These are phyloP conservation scores for Atta texana DNA, from an alignment of 1,140 invertebrate species.

Conservation along the genomic window DNA sequence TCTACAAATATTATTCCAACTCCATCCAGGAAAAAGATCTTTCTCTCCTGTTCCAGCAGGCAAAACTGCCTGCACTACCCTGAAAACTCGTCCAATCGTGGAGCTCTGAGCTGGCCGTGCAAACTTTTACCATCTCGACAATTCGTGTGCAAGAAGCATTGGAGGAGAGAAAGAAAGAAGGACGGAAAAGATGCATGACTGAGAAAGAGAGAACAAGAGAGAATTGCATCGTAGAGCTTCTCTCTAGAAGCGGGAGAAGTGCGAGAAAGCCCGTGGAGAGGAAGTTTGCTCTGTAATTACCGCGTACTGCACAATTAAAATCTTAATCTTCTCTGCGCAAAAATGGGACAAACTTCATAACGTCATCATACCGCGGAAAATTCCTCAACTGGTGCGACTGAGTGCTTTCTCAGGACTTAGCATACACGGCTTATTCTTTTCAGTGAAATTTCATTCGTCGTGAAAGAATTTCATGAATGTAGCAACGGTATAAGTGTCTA, in stretches of 20 bases:
- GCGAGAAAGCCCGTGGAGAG: conserved; percentile 53
- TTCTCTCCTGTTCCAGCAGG: conserved; percentile 24
- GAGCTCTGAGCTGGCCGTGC: conserved; percentile 55
- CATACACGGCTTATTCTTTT: conserved; percentile 12
- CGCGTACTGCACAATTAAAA: conserved; percentile 77
- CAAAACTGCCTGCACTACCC: conserved; percentile 53
- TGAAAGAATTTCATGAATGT: conserved; percentile 59
- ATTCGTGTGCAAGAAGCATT: conserved; percentile 24
- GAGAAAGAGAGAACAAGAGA: conserved; percentile 7
- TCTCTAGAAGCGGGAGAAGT: conserved; percentile 17
- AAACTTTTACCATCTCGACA: conserved; percentile 57
- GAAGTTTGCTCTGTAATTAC: conserved; percentile 69
- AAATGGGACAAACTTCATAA: conserved; percentile 52
- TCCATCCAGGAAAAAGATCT: conserved; percentile 47
- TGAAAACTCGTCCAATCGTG: conserved; percentile 61
- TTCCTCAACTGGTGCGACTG: conserved; percentile 29
- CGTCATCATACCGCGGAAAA: conserved; percentile 48
- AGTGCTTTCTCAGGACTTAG: conserved; percentile 29
- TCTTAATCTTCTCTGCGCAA: conserved; percentile 74
- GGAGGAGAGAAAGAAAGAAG: conserved; percentile 15
- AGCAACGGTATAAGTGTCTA: conserved; percentile 7
- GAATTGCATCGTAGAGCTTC: conserved; percentile 23
- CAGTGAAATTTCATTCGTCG: conserved; percentile 37
- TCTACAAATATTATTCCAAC: conserved; percentile 72
- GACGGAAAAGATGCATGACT: conserved; percentile 16